These are phyloP conservation scores for Tenthredo mesomela DNA, from an alignment of 2,888 invertebrate species.

Conservation along the genomic window DNA sequence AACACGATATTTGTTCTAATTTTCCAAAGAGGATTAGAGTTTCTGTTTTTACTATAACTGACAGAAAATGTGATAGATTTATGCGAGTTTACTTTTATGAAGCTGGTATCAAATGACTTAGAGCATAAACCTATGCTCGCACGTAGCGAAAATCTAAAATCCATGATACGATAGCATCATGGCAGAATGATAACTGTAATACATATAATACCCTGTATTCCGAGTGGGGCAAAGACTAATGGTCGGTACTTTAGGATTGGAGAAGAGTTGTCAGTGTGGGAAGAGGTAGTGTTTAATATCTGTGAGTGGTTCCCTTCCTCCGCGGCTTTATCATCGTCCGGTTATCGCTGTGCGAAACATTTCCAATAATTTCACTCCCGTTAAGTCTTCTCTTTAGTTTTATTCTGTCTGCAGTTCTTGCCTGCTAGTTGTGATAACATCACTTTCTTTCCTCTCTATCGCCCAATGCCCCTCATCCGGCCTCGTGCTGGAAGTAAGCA, in stretches of 20 bases:
- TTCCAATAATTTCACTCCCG: slow-evolving; percentile 63
- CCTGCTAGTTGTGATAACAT: slow-evolving; percentile 28
- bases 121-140: not conserved
- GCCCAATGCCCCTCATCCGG: not conserved
- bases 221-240: slow-evolving; percentile 38
- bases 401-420: slow-evolving; percentile 21
- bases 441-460: slow-evolving; percentile 10
- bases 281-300: slow-evolving; percentile 62
- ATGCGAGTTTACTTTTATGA: not conserved
- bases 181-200: not conserved
- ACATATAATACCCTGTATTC: slow-evolving; percentile 23
- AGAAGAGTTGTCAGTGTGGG: slow-evolving; percentile 54
- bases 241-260: slow-evolving; percentile 55
- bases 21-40: not conserved
- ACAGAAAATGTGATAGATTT: not conserved
- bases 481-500: not conserved
- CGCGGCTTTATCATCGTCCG: slow-evolving; percentile 60
- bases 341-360: slow-evolving; percentile 60
- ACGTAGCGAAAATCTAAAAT: not conserved
- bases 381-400: slow-evolving; percentile 32
- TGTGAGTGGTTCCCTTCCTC: slow-evolving; percentile 59
- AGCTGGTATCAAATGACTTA: not conserved
- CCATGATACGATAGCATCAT: not conserved
- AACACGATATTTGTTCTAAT: not conserved
- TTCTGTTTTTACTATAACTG: not conserved